Conservation (phyloP, 2,113 vertebrate species). For the Phyllopteryx taeniolatus region DNA sequence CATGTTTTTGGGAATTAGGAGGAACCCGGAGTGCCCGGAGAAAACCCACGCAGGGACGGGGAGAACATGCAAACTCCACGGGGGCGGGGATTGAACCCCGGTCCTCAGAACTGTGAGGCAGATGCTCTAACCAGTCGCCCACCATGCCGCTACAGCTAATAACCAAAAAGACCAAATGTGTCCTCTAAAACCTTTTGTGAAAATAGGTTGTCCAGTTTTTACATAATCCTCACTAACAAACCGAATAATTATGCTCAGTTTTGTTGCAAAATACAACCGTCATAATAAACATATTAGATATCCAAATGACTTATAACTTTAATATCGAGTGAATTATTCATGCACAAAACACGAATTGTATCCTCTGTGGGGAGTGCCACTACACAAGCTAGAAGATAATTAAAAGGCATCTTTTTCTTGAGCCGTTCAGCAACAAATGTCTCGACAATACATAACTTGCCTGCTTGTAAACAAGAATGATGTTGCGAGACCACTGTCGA, state of each 20-base stretch:
- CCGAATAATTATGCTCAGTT: not conserved
- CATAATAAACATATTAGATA: not conserved
- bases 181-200: not conserved
- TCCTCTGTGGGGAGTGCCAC: not conserved
- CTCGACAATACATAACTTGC: not conserved
- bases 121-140: too few relatives aligned
- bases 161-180: not conserved
- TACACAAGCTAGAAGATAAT: not conserved
- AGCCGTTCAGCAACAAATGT: not conserved
- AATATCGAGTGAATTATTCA: slow-evolving; percentile 3
- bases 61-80: too few relatives aligned
- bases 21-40: too few relatives aligned
- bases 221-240: not conserved
- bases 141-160: not conserved
- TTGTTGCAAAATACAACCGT: not conserved
- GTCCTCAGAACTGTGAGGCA: too few relatives aligned
- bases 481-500: not conserved
- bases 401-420: slow-evolving; percentile 2
- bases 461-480: not conserved
- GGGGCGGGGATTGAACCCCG: too few relatives aligned
- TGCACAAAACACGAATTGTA: not conserved
- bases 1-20: too few relatives aligned
- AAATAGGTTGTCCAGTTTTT: not conserved
- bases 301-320: not conserved
- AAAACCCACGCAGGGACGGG: too few relatives aligned